Conservation (phyloP, 1,140 invertebrate genomes). For the Cydia strobilella region DNA sequence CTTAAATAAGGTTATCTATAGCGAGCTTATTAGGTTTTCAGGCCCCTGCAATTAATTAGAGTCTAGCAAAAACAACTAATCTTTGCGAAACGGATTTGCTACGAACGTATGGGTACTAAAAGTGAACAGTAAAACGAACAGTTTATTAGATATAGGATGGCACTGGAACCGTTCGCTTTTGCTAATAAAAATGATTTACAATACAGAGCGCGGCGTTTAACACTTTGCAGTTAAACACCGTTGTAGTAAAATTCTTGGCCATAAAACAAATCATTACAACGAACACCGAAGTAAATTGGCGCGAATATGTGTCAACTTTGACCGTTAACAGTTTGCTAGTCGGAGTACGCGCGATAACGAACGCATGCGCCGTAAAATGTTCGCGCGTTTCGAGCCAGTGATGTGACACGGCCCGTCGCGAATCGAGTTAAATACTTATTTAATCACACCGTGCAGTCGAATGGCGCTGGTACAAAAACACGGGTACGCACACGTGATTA, state of each 20-base stretch:
- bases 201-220: conserved; percentile 35
- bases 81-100: conserved; percentile 13
- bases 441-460: conserved; percentile 1
- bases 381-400: conserved; percentile 46
- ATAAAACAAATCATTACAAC: conserved; percentile 41
- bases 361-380: conserved; percentile 59
- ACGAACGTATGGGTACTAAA: conserved; percentile 29
- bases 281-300: conserved; percentile 51
- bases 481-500: conserved; percentile 1
- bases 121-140: conserved; percentile 8
- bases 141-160: conserved; percentile 26
- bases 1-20: conserved; percentile 15
- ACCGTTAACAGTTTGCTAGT: conserved; percentile 37
- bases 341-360: conserved; percentile 47
- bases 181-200: conserved; percentile 41
- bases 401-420: conserved; percentile 37
- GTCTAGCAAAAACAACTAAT: not conserved
- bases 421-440: conserved; percentile 37
- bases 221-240: conserved; percentile 37
- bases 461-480: conserved; percentile 1
- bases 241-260: conserved; percentile 26
- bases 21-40: conserved; percentile 7
- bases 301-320: conserved; percentile 58
- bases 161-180: conserved; percentile 29
- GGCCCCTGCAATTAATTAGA: not conserved